Base-by-base conservation (phyloP, 2,888 invertebrate genomes). In the Lacanobia oleracea region DNA sequence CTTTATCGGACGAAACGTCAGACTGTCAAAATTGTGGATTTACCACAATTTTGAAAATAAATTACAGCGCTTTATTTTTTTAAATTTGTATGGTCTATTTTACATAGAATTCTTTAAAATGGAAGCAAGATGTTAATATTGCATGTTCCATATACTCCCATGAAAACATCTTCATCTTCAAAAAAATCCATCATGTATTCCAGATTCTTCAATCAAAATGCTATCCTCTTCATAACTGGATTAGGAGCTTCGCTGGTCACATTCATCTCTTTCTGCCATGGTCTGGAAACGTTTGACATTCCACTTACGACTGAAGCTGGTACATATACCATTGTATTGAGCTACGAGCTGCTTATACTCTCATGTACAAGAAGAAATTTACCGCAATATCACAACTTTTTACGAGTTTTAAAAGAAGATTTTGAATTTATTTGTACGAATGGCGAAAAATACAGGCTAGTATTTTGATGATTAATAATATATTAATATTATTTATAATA, bases 401-500 rank as follows among this genome's bases (percentile, higher is more conserved):
- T 92, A 45, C 65, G 72, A 59, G 77, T 84, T 10, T 84, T 93
- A 71, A 86, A 86, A 69, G 87, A 87, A 18, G 93, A 93, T 85
- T 93, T 93, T 75, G 65, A 86, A 56, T 92, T 89, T 67, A 87
- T 91, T 59, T 90, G 90, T 62, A 87, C 88, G 4, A n/a, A 14
- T 16, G 78, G 78, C 33, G 54, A 71, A 40, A 76, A 66, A 63
- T 79, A 68, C 12, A 48, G 71, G 71, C 66, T 5, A 51, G 66
- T 40, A 40, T n/a, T 68, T 23, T n/a, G n/a, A n/a, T n/a, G n/a
- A n/a, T n/a, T n/a, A n/a, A n/a, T n/a, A n/a, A n/a, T n/a, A n/a
- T n/a, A n/a, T n/a, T n/a, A n/a, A n/a, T n/a, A n/a, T n/a, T n/a
- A n/a, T n/a, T n/a, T n/a, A n/a, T n/a, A n/a, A n/a, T n/a, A n/a